phyloP scores from a whole-genome alignment of 2,797 vertebrate genomes.

The Smutsia gigantea region DNA sequence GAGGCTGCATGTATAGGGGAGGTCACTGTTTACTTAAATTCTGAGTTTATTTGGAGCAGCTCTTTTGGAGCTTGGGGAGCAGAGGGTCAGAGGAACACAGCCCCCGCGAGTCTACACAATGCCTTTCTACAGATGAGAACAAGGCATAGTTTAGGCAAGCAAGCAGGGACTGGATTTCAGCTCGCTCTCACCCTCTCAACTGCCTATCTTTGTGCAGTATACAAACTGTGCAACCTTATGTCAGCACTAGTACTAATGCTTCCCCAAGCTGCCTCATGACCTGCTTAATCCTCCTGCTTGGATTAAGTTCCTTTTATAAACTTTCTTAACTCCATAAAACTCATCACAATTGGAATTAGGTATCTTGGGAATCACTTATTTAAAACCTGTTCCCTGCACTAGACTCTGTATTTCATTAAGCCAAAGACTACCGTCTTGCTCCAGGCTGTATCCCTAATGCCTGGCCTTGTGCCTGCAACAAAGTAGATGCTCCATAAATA shows the following conservation, averaged over 20 bases:
- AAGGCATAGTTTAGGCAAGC: not conserved
- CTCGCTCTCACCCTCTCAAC: not conserved
- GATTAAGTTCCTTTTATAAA: slow-evolving; percentile 27
- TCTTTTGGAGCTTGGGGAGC: not conserved
- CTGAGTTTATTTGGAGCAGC: not conserved
- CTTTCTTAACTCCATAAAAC: not conserved
- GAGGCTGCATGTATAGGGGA: not conserved
- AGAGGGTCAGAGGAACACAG: not conserved
- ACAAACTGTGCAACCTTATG: not conserved
- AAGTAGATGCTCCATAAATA: not conserved
- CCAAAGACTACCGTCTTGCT: not conserved
- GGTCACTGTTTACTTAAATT: not conserved
- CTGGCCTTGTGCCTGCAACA: not conserved
- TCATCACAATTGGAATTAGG: not conserved
- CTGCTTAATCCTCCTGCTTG: not conserved
- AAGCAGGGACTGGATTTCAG: not conserved
- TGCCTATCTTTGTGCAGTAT: not conserved
- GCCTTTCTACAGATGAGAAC: not conserved
- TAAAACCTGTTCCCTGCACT: not conserved
- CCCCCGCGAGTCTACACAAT: not conserved
- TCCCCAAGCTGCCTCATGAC: not conserved
- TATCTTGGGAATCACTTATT: not conserved
- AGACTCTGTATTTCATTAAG: not conserved
- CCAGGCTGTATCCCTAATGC: not conserved
- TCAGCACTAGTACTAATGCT: not conserved